phyloP scores from a whole-genome alignment of 2,888 invertebrate species.

The Pristionchus maxplancki region DNA sequence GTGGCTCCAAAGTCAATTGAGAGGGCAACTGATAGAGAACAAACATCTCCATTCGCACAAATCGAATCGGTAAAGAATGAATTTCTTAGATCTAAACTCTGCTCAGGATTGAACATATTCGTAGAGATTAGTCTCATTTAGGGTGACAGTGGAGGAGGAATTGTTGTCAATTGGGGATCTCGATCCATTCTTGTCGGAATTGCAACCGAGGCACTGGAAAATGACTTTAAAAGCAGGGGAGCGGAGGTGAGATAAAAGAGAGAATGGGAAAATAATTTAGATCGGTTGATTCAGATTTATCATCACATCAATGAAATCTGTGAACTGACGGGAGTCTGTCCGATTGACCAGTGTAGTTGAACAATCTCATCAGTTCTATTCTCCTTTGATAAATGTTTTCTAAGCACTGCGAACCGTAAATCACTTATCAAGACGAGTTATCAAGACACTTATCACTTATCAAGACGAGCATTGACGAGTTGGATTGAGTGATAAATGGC shows the following conservation, averaged over 20 bases:
- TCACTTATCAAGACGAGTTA: too few species aligned
- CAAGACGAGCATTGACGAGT: too few species aligned
- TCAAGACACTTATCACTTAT: too few species aligned
- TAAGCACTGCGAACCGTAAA: too few species aligned
- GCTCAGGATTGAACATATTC: background rate
- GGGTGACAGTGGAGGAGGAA: slow-evolving; percentile 31
- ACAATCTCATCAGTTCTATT: too few species aligned
- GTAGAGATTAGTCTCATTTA: background rate
- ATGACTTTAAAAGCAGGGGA: background rate
- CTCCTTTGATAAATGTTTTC: too few species aligned
- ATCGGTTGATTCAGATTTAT: background rate
- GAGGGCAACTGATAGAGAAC: background rate
- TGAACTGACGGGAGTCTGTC: background rate
- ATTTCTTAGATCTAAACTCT: background rate
- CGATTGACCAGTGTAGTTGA: background rate
- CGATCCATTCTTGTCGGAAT: background rate
- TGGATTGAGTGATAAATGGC: too few species aligned
- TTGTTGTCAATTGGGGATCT: background rate
- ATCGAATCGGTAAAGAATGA: background rate
- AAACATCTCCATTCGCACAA: background rate
- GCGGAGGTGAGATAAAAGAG: background rate
- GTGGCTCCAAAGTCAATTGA: background rate
- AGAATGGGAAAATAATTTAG: background rate
- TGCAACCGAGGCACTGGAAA: background rate
- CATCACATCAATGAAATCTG: background rate